Evolutionary conservation across 2,113 vertebrate species (phyloP).

Genomic region (Hippocampus abdominalis): DNA sequence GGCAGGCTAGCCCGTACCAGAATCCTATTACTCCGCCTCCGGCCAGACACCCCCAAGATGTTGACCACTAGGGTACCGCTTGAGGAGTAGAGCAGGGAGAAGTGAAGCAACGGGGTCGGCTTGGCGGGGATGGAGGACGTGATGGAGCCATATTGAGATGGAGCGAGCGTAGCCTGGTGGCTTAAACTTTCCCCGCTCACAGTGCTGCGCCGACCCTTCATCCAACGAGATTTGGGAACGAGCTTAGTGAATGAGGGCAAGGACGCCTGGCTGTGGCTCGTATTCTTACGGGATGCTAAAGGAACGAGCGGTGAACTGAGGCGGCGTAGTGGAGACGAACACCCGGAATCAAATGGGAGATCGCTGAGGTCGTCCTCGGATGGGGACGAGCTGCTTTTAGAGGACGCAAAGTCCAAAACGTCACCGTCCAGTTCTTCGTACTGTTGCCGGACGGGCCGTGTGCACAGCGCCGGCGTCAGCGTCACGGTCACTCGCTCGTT

Average conservation of each 20-base stretch:
- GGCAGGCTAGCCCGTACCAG: conserved; percentile 69
- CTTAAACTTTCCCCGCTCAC: conserved; percentile 33
- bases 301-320: conserved; percentile 55
- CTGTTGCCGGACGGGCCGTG: conserved; percentile 65
- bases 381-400: conserved; percentile 50
- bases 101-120: conserved; percentile 61
- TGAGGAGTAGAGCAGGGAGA: conserved; percentile 65
- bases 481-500: conserved; percentile 45
- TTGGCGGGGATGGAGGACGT: conserved; percentile 34
- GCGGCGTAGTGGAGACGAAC: conserved; percentile 39
- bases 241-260: conserved; percentile 68
- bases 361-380: conserved; percentile 60
- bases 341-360: conserved; percentile 40
- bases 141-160: conserved; percentile 38
- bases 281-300: conserved; percentile 11
- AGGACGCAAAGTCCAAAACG: conserved; percentile 56
- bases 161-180: conserved; percentile 1
- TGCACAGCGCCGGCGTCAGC: conserved; percentile 48
- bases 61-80: conserved; percentile 65
- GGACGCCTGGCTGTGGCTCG: conserved; percentile 45
- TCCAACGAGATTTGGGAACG: conserved; percentile 51
- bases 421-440: conserved; percentile 67
- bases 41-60: conserved; percentile 67
- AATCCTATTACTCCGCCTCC: conserved; percentile 52
- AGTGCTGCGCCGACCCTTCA: conserved; percentile 50